phyloP scores from a whole-genome alignment of 2,797 vertebrate species.

The Neomorphus geoffroyi region DNA sequence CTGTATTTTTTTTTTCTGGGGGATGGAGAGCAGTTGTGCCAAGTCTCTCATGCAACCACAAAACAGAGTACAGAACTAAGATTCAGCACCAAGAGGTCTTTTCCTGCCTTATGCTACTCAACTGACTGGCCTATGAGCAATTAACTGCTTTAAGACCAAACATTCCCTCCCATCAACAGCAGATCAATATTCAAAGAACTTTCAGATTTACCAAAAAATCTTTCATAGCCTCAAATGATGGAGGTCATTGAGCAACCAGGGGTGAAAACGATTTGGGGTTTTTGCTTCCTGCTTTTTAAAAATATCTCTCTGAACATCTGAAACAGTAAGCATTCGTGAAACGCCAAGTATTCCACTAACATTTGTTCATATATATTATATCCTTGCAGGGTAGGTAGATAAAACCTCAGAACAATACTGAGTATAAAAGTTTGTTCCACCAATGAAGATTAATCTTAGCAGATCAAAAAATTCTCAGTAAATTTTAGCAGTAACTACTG shows the following conservation, averaged over 20 bases:
- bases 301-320: not conserved
- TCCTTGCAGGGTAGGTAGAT: not conserved
- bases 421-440: not conserved
- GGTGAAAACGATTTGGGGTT: accelerated
- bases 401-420: not conserved
- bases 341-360: not conserved
- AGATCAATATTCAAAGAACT: not conserved
- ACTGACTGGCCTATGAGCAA: not conserved
- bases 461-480: not conserved
- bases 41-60: not conserved
- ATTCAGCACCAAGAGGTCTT: not conserved
- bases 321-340: not conserved
- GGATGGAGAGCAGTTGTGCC: not conserved
- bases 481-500: not conserved
- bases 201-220: not conserved
- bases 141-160: not conserved
- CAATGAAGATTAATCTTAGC: not conserved
- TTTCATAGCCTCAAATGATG: not conserved
- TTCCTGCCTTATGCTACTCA: not conserved
- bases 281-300: not conserved
- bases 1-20: not conserved
- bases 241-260: not conserved
- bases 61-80: not conserved
- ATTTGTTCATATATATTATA: not conserved
- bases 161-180: accelerated